Evolutionary conservation across 1,140 invertebrate species (phyloP).

Genomic region (Globodera rostochiensis): DNA sequence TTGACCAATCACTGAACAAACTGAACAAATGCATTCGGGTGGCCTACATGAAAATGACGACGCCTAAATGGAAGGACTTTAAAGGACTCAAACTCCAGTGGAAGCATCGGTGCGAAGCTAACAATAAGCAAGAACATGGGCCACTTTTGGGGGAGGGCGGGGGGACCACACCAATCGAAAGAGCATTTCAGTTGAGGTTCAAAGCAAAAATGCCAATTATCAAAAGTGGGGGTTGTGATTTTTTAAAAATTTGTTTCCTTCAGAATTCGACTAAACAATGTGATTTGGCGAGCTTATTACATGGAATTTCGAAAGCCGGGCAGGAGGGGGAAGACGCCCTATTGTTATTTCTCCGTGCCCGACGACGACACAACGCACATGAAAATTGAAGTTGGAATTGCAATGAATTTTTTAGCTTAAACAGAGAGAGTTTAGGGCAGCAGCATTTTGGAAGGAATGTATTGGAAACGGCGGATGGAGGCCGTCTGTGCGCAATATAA

Average conservation of each 20-base stretch:
- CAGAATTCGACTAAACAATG: slow-evolving; percentile 94
- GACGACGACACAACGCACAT: slow-evolving; percentile 64
- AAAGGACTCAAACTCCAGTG: slow-evolving; percentile 92
- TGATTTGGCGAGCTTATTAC: slow-evolving; percentile 99
- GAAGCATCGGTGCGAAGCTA: slow-evolving; percentile 77
- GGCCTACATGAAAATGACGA: slow-evolving; percentile 73
- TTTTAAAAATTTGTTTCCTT: not conserved
- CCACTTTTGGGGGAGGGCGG: too few species aligned
- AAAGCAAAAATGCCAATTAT: not conserved
- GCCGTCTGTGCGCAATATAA: slow-evolving; percentile 98
- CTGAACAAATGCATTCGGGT: slow-evolving; percentile 65
- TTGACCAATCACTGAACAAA: slow-evolving; percentile 65
- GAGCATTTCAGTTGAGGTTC: too few species aligned
- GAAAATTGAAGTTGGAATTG: slow-evolving; percentile 60
- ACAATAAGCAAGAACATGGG: not conserved
- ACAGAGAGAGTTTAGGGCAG: slow-evolving; percentile 67
- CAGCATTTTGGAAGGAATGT: slow-evolving; percentile 91
- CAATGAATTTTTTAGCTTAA: slow-evolving; percentile 66
- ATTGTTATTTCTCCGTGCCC: slow-evolving; percentile 64
- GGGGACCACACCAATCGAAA: too few species aligned
- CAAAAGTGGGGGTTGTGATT: not conserved
- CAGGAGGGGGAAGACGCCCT: slow-evolving; percentile 57
- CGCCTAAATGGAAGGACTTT: slow-evolving; percentile 99
- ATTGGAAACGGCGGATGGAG: slow-evolving; percentile 94
- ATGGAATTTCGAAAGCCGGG: slow-evolving; percentile 78